Evolutionary conservation across 2,797 vertebrate genomes (phyloP), one percentile per base, ranked within the genome.

Genomic region (Centropyge bicolor): DNA sequence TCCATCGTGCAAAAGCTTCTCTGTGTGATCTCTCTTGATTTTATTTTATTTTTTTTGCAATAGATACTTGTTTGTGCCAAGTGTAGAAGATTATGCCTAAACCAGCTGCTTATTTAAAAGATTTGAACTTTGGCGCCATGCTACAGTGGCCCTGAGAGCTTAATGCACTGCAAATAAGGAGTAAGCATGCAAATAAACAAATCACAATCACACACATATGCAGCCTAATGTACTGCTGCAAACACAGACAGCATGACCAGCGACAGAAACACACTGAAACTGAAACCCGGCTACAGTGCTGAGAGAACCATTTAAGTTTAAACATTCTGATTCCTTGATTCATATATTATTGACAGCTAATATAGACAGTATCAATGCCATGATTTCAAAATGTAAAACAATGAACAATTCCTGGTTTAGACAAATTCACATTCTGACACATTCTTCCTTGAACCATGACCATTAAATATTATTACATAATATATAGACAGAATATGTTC

Each of bases 171-270:
- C 49, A 56, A 5, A 20, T 54, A 13, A 52, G 24, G 51, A 22
- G 27, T 31, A 31, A 43, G 51, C 3, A 59, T 27, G 22, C 35
- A 80, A 74, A 43, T 36, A 69, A 74, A 69, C 20, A 40, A 31
- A 55, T 49, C 35, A 40, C 10, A 36, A 52, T 19, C 38, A 45
- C 22, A 54, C 16, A 35, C 8, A 45, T 31, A 31, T 31, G 27
- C 27, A 31, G 27, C 27, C 27, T 31, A 31, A 31, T 17, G 12
- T 22, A 49, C 43, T n/a, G 46, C 16, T 35, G 22, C 7, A 71
- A 19, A 57, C 31, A 56, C 31, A 65, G n/a, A 60, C 17, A 54
- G 16, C 36, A 78, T 27, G 5, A 66, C n/a, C 38, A 27, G 43
- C 16, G 11, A 16, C 6, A 36, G 20, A 55, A 76, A 75, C 6